Conservation (phyloP, 2,113 vertebrate species). For the Bubo scandiacus region DNA sequence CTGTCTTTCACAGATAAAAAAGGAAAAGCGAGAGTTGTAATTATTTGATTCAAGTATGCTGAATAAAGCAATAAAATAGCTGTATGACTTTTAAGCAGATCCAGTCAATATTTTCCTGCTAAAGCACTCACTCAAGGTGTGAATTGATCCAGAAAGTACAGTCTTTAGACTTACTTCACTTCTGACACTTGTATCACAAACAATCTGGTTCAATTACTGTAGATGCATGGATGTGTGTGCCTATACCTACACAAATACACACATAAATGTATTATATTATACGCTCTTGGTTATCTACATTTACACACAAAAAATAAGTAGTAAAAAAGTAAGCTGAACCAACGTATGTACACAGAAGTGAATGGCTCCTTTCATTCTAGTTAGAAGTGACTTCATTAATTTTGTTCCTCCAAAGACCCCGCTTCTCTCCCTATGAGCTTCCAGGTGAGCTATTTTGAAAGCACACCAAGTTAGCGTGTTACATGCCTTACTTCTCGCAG, state of each 20-base stretch:
- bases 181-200: neutral
- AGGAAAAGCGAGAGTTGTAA: neutral
- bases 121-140: neutral
- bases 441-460: neutral
- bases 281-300: neutral
- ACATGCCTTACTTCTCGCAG: neutral
- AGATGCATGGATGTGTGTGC: neutral
- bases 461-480: neutral
- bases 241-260: neutral
- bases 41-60: constrained; percentile 18
- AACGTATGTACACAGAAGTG: neutral
- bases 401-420: neutral
- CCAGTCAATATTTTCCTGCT: neutral
- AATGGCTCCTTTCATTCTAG: neutral
- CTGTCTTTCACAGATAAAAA: neutral
- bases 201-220: neutral
- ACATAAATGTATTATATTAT: neutral
- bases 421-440: neutral
- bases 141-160: constrained; percentile 29
- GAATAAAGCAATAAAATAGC: constrained; percentile 31
- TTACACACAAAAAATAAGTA: neutral
- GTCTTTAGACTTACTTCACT: neutral
- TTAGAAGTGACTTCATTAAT: neutral
- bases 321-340: neutral
- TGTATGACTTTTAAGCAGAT: neutral